Conservation (phyloP, 2,113 vertebrate genomes). For the Falco punctatus region DNA sequence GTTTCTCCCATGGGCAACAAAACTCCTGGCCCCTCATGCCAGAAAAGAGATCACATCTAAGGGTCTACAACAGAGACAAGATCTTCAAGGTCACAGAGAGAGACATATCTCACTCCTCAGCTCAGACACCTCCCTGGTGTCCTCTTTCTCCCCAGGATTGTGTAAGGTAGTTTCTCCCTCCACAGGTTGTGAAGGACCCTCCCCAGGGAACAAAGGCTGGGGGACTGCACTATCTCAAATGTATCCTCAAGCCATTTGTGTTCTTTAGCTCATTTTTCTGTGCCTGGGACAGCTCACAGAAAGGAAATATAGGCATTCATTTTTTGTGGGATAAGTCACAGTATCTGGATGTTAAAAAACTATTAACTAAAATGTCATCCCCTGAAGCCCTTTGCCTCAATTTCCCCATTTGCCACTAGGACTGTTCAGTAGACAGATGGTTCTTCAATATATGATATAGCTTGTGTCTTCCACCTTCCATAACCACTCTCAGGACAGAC, state of each 20-base stretch:
- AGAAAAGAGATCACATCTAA: neutral
- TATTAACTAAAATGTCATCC: neutral
- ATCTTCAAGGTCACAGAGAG: neutral
- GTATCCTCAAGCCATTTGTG: neutral
- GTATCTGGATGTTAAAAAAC: neutral
- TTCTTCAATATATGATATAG: neutral
- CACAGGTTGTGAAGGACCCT: accelerated
- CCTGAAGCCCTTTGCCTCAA: neutral
- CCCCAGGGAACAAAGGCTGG: neutral
- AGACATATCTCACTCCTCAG: neutral
- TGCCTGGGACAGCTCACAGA: neutral
- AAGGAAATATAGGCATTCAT: neutral
- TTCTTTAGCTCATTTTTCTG: neutral
- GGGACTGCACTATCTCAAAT: neutral
- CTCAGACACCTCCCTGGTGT: neutral
- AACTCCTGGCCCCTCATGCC: neutral
- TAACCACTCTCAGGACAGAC: neutral
- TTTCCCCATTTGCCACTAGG: neutral
- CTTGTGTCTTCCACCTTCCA: neutral
- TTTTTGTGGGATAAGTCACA: neutral
- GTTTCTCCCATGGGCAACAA: neutral
- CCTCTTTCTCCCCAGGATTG: neutral
- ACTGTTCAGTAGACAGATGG: neutral
- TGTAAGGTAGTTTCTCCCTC: neutral
- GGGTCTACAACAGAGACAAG: neutral